These are phyloP conservation scores for Altica lythri DNA, from an alignment of 2,888 invertebrate genomes.

Conservation along the genomic window DNA sequence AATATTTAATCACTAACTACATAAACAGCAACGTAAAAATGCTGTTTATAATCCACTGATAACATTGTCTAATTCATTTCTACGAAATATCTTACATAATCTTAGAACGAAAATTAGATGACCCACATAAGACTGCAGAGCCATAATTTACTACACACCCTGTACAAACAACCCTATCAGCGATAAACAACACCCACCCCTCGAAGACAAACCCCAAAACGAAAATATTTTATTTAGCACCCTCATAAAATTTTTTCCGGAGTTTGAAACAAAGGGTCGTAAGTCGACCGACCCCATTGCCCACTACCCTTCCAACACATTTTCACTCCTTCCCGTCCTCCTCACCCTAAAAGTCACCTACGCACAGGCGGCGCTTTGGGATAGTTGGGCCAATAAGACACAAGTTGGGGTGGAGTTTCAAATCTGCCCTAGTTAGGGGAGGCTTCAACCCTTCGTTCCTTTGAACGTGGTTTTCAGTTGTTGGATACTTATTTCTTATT, in stretches of 20 bases:
- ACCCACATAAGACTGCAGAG: conserved; percentile 6
- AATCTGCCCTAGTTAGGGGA: conserved; percentile 27
- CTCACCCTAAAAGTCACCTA: conserved; percentile 34
- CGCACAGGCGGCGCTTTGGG: conserved; percentile 43
- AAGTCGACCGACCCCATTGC: conserved; percentile 32
- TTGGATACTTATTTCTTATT: conserved; percentile 33
- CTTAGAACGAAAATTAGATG: conserved; percentile 4
- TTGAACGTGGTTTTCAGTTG: conserved; percentile 26
- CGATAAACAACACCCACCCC: conserved; percentile 25
- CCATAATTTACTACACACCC: conserved; percentile 5
- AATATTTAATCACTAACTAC: too few species aligned
- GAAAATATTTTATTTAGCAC: conserved; percentile 30
- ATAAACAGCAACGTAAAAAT: too few species aligned
- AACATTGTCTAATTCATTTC: too few species aligned
- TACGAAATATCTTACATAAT: too few species aligned
- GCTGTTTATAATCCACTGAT: too few species aligned
- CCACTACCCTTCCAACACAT: conserved; percentile 27
- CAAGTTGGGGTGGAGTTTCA: conserved; percentile 19
- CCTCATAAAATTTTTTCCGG: conserved; percentile 29
- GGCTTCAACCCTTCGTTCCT: conserved; percentile 25
- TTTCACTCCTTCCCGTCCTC: conserved; percentile 13
- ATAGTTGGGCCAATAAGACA: conserved; percentile 18
- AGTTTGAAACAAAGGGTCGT: conserved; percentile 36
- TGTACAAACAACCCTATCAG: conserved; percentile 7
- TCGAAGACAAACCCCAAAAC: conserved; percentile 21